phyloP scores from a whole-genome alignment of 2,888 invertebrate species.

The Phyto melanocephala region DNA sequence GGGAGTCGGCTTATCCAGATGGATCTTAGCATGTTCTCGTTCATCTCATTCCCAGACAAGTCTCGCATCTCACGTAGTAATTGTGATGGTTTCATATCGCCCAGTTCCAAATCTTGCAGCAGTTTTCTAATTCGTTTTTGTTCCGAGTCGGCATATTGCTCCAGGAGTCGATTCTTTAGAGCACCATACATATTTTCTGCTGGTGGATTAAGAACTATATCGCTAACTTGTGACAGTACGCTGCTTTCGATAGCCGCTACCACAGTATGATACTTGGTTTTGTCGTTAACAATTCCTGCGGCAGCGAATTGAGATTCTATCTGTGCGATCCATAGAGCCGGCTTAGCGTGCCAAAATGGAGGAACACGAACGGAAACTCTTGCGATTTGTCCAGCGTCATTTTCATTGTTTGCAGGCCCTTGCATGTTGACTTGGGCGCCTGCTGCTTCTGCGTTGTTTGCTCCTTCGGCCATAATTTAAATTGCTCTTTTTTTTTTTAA shows the following conservation, averaged over 20 bases:
- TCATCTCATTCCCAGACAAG: conserved; percentile 63
- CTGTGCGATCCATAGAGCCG: too few species aligned
- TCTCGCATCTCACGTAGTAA: conserved; percentile 66
- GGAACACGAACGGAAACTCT: conserved; percentile 10
- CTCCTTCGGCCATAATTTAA: too few species aligned
- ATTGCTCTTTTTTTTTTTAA: too few species aligned
- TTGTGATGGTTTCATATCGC: conserved; percentile 67
- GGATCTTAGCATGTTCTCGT: conserved; percentile 63
- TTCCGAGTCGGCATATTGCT: conserved; percentile 66
- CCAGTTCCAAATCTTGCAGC: conserved; percentile 65
- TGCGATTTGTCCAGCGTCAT: not conserved
- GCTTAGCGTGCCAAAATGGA: conserved; percentile 46
- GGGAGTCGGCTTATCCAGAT: conserved; percentile 67
- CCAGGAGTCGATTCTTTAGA: conserved; percentile 60
- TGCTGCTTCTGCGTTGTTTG: too few species aligned
- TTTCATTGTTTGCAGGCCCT: not conserved
- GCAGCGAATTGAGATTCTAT: too few species aligned
- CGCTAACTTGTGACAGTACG: conserved; percentile 66
- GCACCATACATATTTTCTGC: conserved; percentile 54
- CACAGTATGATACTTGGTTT: too few species aligned
- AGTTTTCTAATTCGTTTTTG: conserved; percentile 65
- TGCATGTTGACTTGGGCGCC: too few species aligned
- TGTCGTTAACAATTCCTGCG: too few species aligned
- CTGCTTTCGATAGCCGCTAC: too few species aligned
- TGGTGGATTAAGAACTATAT: conserved; percentile 66